A percentile compares a stretch with the other conserved stretches of the same genome.
These are phyloP conservation scores for Drosophila funebris DNA, from an alignment of 1,140 invertebrate genomes.

Conservation along the genomic window DNA sequence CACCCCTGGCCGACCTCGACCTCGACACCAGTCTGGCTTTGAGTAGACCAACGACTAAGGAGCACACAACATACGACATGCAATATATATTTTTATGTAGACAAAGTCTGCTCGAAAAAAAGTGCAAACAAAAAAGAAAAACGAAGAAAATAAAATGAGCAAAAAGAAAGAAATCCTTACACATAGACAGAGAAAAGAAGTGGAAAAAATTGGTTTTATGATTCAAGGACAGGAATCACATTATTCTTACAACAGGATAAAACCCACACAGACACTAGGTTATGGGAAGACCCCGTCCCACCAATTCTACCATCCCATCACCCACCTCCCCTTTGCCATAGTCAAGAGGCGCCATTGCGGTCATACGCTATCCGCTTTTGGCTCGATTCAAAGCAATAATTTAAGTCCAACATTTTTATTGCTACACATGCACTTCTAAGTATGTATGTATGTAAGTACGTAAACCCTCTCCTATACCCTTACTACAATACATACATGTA, in stretches of 20 bases:
- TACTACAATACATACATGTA: constrained; percentile 15
- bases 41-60: constrained; percentile 55
- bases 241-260: constrained; percentile 77
- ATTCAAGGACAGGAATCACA: constrained; percentile 82
- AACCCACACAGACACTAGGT: constrained; percentile 72
- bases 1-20: constrained; percentile 33
- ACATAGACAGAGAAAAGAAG: constrained; percentile 59
- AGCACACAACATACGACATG: constrained; percentile 67
- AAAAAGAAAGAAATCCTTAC: constrained; percentile 56
- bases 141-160: constrained; percentile 58
- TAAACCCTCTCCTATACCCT: constrained; percentile 25
- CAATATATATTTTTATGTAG: constrained; percentile 80
- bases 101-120: constrained; percentile 79
- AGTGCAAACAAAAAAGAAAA: constrained; percentile 75
- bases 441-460: constrained; percentile 36
- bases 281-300: constrained; percentile 44
- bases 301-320: background rate
- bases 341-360: constrained; percentile 56
- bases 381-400: constrained; percentile 75
- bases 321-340: constrained; percentile 13
- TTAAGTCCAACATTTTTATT: constrained; percentile 82
- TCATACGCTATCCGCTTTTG: constrained; percentile 58
- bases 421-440: constrained; percentile 65
- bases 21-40: constrained; percentile 64
- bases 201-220: constrained; percentile 81